These are phyloP conservation scores for Falco peregrinus DNA, from an alignment of 2,797 vertebrate species.

Conservation along the genomic window DNA sequence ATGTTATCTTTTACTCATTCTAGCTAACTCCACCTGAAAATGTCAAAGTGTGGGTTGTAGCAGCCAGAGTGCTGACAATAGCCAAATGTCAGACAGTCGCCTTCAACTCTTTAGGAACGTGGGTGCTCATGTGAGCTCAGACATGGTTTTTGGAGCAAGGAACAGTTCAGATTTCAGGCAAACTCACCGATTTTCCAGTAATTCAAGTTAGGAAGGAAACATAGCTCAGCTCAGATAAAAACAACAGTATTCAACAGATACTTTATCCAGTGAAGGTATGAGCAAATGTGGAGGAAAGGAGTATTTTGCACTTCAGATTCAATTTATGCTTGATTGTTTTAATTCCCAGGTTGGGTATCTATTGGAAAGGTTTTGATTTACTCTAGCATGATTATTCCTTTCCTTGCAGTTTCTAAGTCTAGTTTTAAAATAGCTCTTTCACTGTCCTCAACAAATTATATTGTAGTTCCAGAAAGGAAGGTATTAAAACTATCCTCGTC, in stretches of 20 bases:
- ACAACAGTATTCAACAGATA: background rate
- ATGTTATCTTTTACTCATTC: background rate
- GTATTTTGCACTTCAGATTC: background rate
- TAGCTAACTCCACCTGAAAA: background rate
- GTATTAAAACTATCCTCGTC: background rate
- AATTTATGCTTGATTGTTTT: background rate
- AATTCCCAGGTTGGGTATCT: background rate
- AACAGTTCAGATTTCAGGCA: background rate
- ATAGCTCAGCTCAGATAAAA: background rate
- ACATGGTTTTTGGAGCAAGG: background rate
- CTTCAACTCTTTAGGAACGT: background rate
- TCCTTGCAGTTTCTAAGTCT: background rate
- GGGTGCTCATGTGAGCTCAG: background rate
- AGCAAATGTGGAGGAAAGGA: background rate
- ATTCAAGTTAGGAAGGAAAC: background rate
- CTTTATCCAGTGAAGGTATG: background rate
- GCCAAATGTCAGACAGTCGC: background rate
- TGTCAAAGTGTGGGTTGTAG: background rate
- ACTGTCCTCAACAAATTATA: background rate
- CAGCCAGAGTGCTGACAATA: background rate
- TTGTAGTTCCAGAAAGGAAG: background rate
- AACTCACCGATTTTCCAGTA: background rate
- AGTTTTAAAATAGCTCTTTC: background rate
- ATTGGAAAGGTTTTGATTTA: background rate
- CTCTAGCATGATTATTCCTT: background rate